Conservation (phyloP, 2,113 vertebrate species). For the human region GRCh38 chr12:58796001-58796500, state of each 20-base stretch:
- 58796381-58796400: background rate
- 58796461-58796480: background rate
- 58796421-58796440: background rate
- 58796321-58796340: background rate
- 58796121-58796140: background rate
- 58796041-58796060: accelerated
- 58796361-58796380: background rate
- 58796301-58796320: background rate
- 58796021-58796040: background rate
- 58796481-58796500: background rate
- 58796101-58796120: too few relatives aligned
- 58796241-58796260: background rate
- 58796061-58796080: background rate
- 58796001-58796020: background rate
- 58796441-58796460: background rate
- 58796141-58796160: background rate
- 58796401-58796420: background rate
- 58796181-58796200: background rate
- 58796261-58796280: background rate
- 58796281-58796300: background rate
- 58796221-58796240: background rate
- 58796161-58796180: background rate
- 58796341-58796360: background rate
- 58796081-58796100: background rate
- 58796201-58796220: background rate